These are phyloP conservation scores for Anableps anableps DNA, from an alignment of 2,797 vertebrate species.

Conservation along the genomic window DNA sequence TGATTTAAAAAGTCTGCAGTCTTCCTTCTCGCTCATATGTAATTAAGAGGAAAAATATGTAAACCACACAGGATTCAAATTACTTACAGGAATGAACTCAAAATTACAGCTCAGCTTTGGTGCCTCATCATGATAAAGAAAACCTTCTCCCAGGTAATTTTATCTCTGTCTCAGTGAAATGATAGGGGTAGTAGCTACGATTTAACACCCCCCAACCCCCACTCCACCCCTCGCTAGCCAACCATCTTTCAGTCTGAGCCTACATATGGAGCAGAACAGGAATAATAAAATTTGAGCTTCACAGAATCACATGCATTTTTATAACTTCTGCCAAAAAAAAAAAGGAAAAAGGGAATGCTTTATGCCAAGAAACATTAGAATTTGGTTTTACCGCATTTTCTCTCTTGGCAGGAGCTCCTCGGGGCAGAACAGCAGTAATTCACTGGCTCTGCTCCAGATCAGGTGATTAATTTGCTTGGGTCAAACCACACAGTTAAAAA, in stretches of 20 bases:
- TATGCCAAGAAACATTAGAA: slow-evolving; percentile 14
- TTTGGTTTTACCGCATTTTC: background rate
- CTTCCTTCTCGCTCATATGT: background rate
- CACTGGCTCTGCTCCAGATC: slow-evolving; percentile 37
- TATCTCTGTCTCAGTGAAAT: background rate
- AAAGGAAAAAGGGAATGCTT: slow-evolving; percentile 33
- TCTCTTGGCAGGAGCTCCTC: slow-evolving; percentile 22
- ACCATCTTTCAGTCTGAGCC: background rate
- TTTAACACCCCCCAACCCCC: background rate
- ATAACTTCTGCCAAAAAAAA: slow-evolving; percentile 37
- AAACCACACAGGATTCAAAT: background rate
- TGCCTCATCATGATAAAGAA: background rate
- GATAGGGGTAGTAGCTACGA: background rate
- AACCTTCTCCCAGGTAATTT: background rate
- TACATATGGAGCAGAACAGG: background rate
- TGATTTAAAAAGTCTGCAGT: background rate
- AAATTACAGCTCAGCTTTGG: background rate
- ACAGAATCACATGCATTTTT: slow-evolving; percentile 22
- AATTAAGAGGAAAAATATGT: background rate
- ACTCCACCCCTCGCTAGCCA: background rate
- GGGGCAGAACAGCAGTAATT: slow-evolving; percentile 40
- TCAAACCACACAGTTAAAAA: slow-evolving; percentile 38
- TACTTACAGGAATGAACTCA: background rate
- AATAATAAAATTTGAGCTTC: background rate
- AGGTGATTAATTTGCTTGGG: slow-evolving; percentile 46